These are phyloP conservation scores for Ptilodon capucinus DNA, from an alignment of 2,888 invertebrate species.

Conservation along the genomic window DNA sequence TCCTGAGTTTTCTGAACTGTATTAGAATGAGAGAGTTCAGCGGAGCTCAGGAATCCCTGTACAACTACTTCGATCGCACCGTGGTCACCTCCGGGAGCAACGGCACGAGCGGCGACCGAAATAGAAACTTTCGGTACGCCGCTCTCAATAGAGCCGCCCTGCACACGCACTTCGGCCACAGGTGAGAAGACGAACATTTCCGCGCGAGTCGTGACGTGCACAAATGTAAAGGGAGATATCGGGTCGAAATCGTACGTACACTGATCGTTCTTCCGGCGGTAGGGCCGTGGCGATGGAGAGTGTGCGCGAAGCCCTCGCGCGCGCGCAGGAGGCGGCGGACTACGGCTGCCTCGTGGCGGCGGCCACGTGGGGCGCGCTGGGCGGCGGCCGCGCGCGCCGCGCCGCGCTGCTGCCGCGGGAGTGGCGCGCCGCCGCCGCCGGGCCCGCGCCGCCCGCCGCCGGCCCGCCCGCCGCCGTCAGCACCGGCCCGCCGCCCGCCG, in stretches of 20 bases:
- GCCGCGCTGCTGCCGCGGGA: conserved; percentile 31
- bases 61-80: conserved; percentile 91
- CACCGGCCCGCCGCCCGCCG: conserved; percentile 83
- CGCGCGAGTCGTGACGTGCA: too few species aligned
- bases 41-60: conserved; percentile 90
- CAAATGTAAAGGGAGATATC: too few species aligned
- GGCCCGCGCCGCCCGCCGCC: conserved; percentile 79
- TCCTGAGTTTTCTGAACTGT: conserved; percentile 94
- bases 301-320: conserved; percentile 92
- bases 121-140: conserved; percentile 91
- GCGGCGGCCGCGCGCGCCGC: conserved; percentile 84
- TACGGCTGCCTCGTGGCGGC: conserved; percentile 87
- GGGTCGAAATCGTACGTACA: not conserved
- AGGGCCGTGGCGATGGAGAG: conserved; percentile 90
- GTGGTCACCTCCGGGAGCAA: conserved; percentile 59
- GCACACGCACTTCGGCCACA: conserved; percentile 93
- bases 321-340: conserved; percentile 94
- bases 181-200: conserved; percentile 70
- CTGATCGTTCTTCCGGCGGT: conserved; percentile 6
- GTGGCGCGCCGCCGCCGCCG: conserved; percentile 71
- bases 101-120: conserved; percentile 68
- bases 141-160: conserved; percentile 95
- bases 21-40: conserved; percentile 93
- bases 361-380: conserved; percentile 87
- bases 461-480: conserved; percentile 81